Base-by-base conservation (phyloP, 2,113 vertebrate species). In the Stictonetta naevosa region DNA sequence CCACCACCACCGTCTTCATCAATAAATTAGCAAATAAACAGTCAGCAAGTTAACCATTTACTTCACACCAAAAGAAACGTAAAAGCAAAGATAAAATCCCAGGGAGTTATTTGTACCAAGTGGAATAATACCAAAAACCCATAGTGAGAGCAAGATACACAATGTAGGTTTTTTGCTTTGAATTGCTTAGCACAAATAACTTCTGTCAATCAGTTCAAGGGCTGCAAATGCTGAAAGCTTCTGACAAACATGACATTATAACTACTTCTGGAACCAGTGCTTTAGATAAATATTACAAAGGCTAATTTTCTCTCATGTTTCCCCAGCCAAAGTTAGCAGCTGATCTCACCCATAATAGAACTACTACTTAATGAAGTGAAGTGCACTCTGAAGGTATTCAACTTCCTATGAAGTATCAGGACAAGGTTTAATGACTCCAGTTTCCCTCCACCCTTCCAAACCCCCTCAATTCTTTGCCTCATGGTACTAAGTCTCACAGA, bases 231-330 rank as follows among this genome's bases (percentile, higher is more conserved):
- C 23, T 55, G 31, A 74, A 66, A 77, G 59, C 3, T 17, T 71
- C 29, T 88, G 36, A 50, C 90, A 85, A 92, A 68, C 23, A 64
- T 11, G 3, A 64, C 69, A 40, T 71, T 69, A 83, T 74, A 93
- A 40, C 23, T 83, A 67, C 13, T 86, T 89, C 78, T 86, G 82
- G 40, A 76, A 81, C 86, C 62, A 74, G 53, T 85, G 73, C 55
- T 94, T 76, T 50, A 69, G 67, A 69, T 75, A 83, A 81, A 66
- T 84, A 40, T 68, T 76, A 38, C 20, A 91, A 88, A 75, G 79
- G 72, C 68, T 58, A 90, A 77, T 90, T 31, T 60, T 83, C 96
- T 91, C 78, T 96, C 38, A 64, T 68, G 26, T 73, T 83, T 78
- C 23, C 62, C 44, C 50, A 60, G 28, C 17, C 68, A 84, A 84